A percentile compares a stretch with the other conserved stretches of the same genome.
These are phyloP conservation scores for Tiphia femorata DNA, from an alignment of 2,888 invertebrate species.

Conservation along the genomic window DNA sequence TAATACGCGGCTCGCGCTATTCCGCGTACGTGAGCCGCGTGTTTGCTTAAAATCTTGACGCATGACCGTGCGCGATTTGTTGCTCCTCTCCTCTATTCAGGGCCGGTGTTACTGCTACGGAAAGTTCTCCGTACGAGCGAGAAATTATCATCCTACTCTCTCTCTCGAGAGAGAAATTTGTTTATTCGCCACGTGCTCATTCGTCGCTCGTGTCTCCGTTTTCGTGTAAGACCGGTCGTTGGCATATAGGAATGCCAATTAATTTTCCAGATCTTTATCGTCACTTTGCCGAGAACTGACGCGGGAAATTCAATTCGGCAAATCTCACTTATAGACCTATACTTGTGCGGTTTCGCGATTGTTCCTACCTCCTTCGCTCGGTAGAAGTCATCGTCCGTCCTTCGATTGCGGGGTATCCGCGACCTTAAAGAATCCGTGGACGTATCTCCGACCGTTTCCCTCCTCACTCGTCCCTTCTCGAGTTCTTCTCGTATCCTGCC, in stretches of 20 bases:
- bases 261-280: too few species aligned
- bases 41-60: constrained; percentile 63
- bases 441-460: constrained; percentile 26
- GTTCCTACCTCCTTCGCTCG: constrained; percentile 32
- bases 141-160: too few species aligned
- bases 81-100: constrained; percentile 41
- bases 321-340: not conserved
- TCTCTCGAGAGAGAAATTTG: too few species aligned
- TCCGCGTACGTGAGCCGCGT: constrained; percentile 34
- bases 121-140: not conserved
- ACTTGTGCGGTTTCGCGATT: constrained; percentile 7
- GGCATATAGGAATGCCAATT: too few species aligned
- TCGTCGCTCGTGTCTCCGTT: too few species aligned
- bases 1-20: constrained; percentile 30
- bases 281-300: too few species aligned
- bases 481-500: constrained; percentile 22
- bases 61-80: constrained; percentile 43
- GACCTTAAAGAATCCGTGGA: constrained; percentile 49
- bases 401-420: constrained; percentile 48
- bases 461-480: constrained; percentile 27
- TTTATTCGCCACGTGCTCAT: too few species aligned
- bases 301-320: too few species aligned
- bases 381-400: constrained; percentile 59
- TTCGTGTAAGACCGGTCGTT: too few species aligned
- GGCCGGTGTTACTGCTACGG: constrained; percentile 14